Base-by-base conservation (phyloP, 1,140 invertebrate genomes). In the Drosophila aff. region DNA sequence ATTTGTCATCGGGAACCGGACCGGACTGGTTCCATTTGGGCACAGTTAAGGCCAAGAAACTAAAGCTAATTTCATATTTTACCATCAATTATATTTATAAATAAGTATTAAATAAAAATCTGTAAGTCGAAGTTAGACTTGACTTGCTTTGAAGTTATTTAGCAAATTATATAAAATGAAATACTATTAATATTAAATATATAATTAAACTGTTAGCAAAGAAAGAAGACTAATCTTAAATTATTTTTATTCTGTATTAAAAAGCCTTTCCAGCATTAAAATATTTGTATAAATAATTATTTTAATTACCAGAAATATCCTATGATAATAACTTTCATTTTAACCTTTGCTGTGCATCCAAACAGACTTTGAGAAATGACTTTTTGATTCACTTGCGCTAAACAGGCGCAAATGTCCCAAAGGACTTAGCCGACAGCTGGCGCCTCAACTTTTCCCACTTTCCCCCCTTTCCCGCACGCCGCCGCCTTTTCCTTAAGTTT, bases 1-100 rank as follows among this genome's bases (percentile, higher is more conserved):
- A 90, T 90, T 90, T 90, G 79, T 90, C 85, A 90, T 90, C 69
- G 84, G 65, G 55, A 85, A 79, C 76, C 76, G 76, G 79, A 87
- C 83, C 31, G 63, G 81, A 87, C 82, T 76, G 83, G 83, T 87
- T 33, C 36, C 4, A 13, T 63, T 36, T 23, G 13, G 0, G 13
- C 13, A 67, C 65, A 68, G 57, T 9, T 16, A 15, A 18, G 28
- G 40, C 3, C 9, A 44, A 5, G 11, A 6, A 50, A n/a, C 9
- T 31, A 28, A 6, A 50, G n/a, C 16, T 10, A 10, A n/a, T 28
- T 26, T 26, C 7, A 15, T 6, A 5, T 38, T 38, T 38, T 38
- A 38, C 4, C 31, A 11, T 33, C 8, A 4, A 3, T 11, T 33
- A 33, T 33, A 33, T 10, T 33, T 33, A 33, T 4, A 33, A 10